Conservation (phyloP, 92 coral and sea anemone species). For the Palythoa heliodiscus region DNA sequence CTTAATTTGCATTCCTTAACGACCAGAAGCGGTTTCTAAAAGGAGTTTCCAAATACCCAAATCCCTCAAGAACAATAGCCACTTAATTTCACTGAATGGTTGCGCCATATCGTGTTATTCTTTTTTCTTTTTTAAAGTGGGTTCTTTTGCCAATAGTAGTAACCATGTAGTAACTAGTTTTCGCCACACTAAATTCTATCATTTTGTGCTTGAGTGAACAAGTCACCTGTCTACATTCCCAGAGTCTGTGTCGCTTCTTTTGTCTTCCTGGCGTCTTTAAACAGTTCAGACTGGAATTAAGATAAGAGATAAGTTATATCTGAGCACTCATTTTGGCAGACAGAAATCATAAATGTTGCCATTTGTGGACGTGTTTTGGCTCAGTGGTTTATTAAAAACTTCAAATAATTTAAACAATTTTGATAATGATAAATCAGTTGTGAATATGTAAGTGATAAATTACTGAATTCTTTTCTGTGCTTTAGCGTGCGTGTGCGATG, state of each 20-base stretch:
- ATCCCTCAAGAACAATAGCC: conserved; percentile 2
- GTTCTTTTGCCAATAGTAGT: neutral
- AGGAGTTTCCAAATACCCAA: neutral
- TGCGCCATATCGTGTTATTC: neutral
- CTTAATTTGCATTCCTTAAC: conserved; percentile 31
- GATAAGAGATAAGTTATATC: neutral
- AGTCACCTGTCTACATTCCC: conserved; percentile 20
- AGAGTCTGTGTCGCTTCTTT: neutral
- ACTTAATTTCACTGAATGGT: neutral
- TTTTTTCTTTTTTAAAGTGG: neutral
- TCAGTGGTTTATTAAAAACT: neutral
- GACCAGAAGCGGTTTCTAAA: neutral
- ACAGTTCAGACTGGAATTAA: conserved; percentile 6
- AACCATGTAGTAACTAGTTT: neutral
- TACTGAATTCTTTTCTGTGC: neutral
- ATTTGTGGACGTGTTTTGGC: neutral
- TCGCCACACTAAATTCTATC: conserved; percentile 7
- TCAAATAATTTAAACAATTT: conserved; percentile 20
- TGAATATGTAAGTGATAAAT: neutral
- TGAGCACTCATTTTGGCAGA: neutral
- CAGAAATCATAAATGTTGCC: conserved; percentile 3
- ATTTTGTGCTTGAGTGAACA: conserved; percentile 5
- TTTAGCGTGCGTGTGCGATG: neutral
- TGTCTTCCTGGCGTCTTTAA: conserved; percentile 27
- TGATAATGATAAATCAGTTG: neutral